Evolutionary conservation across 2,888 invertebrate genomes (phyloP), one percentile per base, ranked within the genome.

Genomic region (Caenorhabditis sp.): DNA sequence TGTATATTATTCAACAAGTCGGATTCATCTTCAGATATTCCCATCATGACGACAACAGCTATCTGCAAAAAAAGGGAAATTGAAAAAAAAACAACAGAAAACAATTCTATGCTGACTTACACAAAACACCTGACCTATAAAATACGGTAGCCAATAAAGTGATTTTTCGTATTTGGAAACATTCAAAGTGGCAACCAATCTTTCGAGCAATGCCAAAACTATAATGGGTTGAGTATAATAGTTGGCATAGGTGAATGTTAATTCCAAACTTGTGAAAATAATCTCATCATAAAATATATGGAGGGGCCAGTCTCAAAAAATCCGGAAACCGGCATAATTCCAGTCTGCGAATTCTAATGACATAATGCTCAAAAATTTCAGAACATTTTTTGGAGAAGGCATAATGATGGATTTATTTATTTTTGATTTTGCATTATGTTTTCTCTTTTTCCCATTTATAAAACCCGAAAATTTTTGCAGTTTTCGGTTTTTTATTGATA

Each of bases 151-250:
- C 73, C 73, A 74, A 19, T 69, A 66, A 1, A 49, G 36, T 23
- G 73, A 69, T 19, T 69, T 62, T 37, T 74, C 73, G 27, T 74
- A 74, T 21, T 59, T 66, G 3, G 60, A 57, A 5, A 69, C 73
- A 6, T 51, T 61, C 0, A 66, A 50, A 1, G 73, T 74, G 23
- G 73, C 73, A n/a, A 61, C 61, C 36, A 74, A 37, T 2, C 73
- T 31, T 43, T 74, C 73, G 8, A 74, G 31, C 19, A 74, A 60
- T 2, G 66, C 66, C 19, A 74, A 31, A 31, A 74, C 64, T 3
- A 74, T 66, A 43, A 66, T 66, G 6, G 68, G 73, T 54, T 68
- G 68, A 14, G 60, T 74, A 55, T 74, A 73, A 53, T 73, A 65
- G 50, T 68, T 65, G 21, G 72, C 65, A 59, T 50, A 54, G 0